Evolutionary conservation across 2,113 vertebrate genomes (phyloP), one percentile per base, ranked within the genome.

Genomic region (Callionymus lyra): DNA sequence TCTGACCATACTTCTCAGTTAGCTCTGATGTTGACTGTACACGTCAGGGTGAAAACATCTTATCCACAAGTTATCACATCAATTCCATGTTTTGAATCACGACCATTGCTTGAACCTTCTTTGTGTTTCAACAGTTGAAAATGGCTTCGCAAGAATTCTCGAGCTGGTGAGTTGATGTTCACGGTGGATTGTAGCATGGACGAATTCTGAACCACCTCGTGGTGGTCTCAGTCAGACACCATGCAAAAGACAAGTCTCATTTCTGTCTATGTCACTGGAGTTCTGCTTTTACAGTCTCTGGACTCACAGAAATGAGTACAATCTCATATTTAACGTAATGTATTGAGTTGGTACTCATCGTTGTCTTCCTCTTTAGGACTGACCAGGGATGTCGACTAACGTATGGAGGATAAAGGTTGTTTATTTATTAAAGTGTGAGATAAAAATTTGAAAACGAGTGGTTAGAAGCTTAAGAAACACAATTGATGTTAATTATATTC

Each of bases 131-230:
- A 10, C 10, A 8, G 14, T 16, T 15, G 14, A 39, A 6, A 31
- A 6, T 15, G 14, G 6, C n/a, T 6, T 16, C 8, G 12, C 10
- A 31, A 15, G n/a, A n/a, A n/a, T n/a, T 27, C 21, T 27, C 21
- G 8, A 27, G 86, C 90, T 27, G 89, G 92, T 93, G 75, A 14
- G 61, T 66, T 42, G 44, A n/a, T 31, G 37, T 27, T 40, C 18
- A 11, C 10, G 3, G 9, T 17, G 6, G 16, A 10, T 34, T 6
- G 9, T 4, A 10, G 72, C 79, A 76, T 72, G 76, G 76, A 12
- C 0, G 74, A 82, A 80, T 82, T 82, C 79, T 82, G 76, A 41
- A 49, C 68, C 65, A 74, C 43, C 76, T 50, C 16, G 53, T 82
- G 63, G 14, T 72, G 72, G 63, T 63, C 31, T 47, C 76, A 82